A percentile compares a stretch with the other conserved stretches of the same genome.
phyloP scores from a whole-genome alignment of 1,140 invertebrate genomes.

The Plectus sambesii region DNA sequence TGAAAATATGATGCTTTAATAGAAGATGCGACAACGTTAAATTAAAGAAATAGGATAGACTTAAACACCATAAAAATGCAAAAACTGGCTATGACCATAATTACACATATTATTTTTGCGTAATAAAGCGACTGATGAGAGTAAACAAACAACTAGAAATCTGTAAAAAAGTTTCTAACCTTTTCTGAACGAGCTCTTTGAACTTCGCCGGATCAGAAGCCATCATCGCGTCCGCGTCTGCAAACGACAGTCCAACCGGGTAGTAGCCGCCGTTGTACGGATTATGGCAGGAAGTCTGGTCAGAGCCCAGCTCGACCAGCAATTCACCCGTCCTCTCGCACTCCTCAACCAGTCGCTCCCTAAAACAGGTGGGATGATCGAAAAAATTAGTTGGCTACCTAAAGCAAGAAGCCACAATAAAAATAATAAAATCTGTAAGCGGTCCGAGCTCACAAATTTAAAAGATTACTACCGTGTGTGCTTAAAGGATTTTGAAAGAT shows the following conservation, averaged over 20 bases:
- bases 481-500: too few species aligned
- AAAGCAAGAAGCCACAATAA: too few species aligned
- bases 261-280: slow-evolving; percentile 60
- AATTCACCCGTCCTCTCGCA: slow-evolving; percentile 53
- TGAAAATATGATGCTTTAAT: too few species aligned
- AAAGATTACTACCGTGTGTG: too few species aligned
- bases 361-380: slow-evolving; percentile 24
- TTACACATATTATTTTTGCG: too few species aligned
- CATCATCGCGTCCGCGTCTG: slow-evolving; percentile 51
- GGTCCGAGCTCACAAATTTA: too few species aligned
- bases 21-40: too few species aligned
- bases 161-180: slow-evolving; percentile 40
- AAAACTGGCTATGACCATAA: too few species aligned
- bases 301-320: slow-evolving; percentile 58
- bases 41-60: too few species aligned
- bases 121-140: not conserved
- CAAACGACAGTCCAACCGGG: slow-evolving; percentile 53
- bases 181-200: slow-evolving; percentile 54
- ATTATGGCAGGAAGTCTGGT: slow-evolving; percentile 61
- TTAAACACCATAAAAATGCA: too few species aligned
- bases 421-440: not conserved
- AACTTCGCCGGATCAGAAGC: slow-evolving; percentile 52
- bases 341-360: slow-evolving; percentile 54
- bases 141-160: slow-evolving; percentile 12
- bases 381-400: not conserved